These are phyloP conservation scores for Urophycis tenuis DNA, from an alignment of 2,797 vertebrate genomes.

Conservation along the genomic window DNA sequence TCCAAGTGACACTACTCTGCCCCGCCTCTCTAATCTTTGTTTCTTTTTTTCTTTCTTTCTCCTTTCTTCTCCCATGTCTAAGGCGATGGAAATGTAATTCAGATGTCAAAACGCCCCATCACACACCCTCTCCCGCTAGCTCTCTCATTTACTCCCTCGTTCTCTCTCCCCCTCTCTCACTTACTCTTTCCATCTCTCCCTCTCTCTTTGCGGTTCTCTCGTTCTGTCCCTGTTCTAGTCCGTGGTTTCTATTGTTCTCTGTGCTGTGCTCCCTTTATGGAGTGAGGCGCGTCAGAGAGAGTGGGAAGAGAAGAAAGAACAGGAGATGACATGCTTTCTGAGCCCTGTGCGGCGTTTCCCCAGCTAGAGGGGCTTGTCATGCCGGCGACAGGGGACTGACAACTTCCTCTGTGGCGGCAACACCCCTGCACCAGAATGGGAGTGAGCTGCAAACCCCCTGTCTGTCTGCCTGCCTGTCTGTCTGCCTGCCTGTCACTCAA, in stretches of 20 bases:
- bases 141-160: slow-evolving; percentile 60
- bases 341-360: slow-evolving; percentile 66
- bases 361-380: slow-evolving; percentile 68
- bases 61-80: slow-evolving; percentile 62
- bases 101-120: slow-evolving; percentile 75
- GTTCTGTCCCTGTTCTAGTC: slow-evolving; percentile 64
- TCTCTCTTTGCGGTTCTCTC: slow-evolving; percentile 59
- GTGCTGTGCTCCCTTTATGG: slow-evolving; percentile 71
- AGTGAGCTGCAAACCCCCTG: slow-evolving; percentile 65
- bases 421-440: slow-evolving; percentile 69
- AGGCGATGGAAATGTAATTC: slow-evolving; percentile 77
- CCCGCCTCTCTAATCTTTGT: slow-evolving; percentile 57
- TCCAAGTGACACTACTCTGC: slow-evolving; percentile 69
- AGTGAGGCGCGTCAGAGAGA: slow-evolving; percentile 71
- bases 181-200: slow-evolving; percentile 23
- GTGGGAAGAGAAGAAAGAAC: slow-evolving; percentile 57
- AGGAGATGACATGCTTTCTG: slow-evolving; percentile 79
- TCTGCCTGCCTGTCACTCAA: slow-evolving; percentile 66
- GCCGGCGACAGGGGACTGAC: slow-evolving; percentile 64
- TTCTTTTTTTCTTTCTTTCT: slow-evolving; percentile 52
- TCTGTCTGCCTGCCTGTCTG: slow-evolving; percentile 66
- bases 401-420: slow-evolving; percentile 72
- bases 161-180: slow-evolving; percentile 61
- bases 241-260: slow-evolving; percentile 75
- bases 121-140: slow-evolving; percentile 41